These are phyloP conservation scores for Rhinichthys klamathensis DNA, from an alignment of 2,113 vertebrate species.

Conservation along the genomic window DNA sequence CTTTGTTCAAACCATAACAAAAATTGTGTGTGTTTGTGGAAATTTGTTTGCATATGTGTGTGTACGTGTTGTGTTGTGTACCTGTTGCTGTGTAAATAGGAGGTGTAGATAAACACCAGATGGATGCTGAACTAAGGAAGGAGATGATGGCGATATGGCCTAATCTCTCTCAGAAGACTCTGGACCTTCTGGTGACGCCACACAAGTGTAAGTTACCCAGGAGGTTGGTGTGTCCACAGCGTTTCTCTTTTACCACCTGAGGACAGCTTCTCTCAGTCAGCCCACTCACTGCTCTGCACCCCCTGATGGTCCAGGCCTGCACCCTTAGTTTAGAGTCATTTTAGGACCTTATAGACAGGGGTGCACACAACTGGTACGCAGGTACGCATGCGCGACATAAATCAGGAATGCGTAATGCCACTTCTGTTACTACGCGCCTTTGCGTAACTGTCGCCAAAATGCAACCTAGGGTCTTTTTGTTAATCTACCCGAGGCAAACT, in stretches of 20 bases:
- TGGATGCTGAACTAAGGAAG: constrained; percentile 92
- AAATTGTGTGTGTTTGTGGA: constrained; percentile 31
- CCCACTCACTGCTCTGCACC: constrained; percentile 69
- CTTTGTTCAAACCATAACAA: neutral
- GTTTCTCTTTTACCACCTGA: constrained; percentile 64
- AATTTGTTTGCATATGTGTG: constrained; percentile 37
- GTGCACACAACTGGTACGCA: too few species aligned
- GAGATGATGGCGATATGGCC: constrained; percentile 99
- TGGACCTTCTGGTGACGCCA: constrained; percentile 93
- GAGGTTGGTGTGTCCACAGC: constrained; percentile 60
- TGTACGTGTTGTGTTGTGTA: constrained; percentile 5
- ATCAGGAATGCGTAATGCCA: too few species aligned
- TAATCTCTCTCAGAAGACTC: constrained; percentile 91
- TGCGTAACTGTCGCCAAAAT: too few species aligned
- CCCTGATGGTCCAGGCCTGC: constrained; percentile 71
- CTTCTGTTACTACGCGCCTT: too few species aligned
- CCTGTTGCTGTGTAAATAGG: constrained; percentile 69
- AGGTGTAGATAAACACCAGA: constrained; percentile 93
- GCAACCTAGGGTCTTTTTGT: too few species aligned
- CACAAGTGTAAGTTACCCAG: constrained; percentile 89
- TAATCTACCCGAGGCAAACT: too few species aligned
- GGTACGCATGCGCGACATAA: too few species aligned
- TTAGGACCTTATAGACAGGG: neutral
- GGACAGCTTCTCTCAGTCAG: constrained; percentile 71
- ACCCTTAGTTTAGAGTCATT: neutral